Conservation (phyloP, 2,113 vertebrate genomes). For the Hippopotamus amphibius region DNA sequence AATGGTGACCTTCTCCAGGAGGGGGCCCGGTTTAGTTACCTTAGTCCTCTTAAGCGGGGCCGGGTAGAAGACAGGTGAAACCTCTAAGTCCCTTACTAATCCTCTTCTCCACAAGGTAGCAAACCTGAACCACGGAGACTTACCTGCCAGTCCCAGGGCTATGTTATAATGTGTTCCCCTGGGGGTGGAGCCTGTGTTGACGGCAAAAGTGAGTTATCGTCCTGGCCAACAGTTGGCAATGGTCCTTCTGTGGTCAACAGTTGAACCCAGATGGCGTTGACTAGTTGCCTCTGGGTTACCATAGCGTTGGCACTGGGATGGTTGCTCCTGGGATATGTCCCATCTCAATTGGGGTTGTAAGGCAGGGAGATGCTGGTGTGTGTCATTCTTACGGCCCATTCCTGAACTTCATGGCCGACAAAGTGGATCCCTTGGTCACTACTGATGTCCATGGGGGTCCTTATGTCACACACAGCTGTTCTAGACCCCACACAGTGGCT, state of each 20-base stretch:
- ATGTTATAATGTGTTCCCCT: background rate
- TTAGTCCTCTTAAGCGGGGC: background rate
- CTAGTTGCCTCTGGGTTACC: background rate
- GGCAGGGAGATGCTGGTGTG: background rate
- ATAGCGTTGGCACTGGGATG: background rate
- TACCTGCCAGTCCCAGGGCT: background rate
- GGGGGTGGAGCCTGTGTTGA: background rate
- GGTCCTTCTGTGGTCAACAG: background rate
- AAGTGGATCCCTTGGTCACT: background rate
- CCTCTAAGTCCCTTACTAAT: background rate
- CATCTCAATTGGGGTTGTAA: background rate
- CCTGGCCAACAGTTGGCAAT: background rate
- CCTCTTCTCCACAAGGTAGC: background rate
- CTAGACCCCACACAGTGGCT: background rate
- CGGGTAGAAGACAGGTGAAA: background rate
- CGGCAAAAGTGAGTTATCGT: background rate
- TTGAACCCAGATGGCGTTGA: accelerated
- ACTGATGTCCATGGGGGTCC: background rate
- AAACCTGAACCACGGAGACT: background rate
- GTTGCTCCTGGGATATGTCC: background rate
- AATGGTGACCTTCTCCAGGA: background rate
- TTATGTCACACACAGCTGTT: background rate
- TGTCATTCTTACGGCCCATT: background rate
- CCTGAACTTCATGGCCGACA: background rate
- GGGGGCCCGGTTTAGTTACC: background rate